Evolutionary conservation across 2,113 vertebrate species (phyloP), one percentile per base, ranked within the genome.

Genomic region (Ovis aries): DNA sequence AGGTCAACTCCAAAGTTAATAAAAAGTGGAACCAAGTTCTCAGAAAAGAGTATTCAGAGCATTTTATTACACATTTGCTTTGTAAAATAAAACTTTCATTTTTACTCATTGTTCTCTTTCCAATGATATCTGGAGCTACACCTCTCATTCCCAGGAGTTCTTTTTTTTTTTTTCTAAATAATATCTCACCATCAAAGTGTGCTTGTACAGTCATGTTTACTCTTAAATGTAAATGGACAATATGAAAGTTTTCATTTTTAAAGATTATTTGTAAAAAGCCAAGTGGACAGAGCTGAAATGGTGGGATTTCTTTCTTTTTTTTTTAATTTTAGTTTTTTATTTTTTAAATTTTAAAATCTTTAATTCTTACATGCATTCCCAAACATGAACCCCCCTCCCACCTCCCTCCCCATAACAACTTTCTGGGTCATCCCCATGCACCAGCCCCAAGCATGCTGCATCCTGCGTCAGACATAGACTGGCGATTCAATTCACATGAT

Each of bases 61-160:
- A 29, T 67, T 85, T 59, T 81, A 31, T 55, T 91, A 74, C 12
- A 83, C 2, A 62, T 83, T 91, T 59, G 48, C 48, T 96, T 94
- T 77, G 64, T 92, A 94, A 95, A 94, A 29, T 96, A 17, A 43
- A 78, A 90, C 33, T 88, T 97, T 74, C 19, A 55, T 25, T 85
- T 95, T 64, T 48, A 29, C 14, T 33, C 17, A 89, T 29, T 62
- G 27, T 53, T 82, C 80, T 82, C 50, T n/a, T 96, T 74, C 7
- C 2, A 43, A 0, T 80, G 55, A 7, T 64, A 3, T 71, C 62
- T 80, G 48, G 45, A 59, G 31, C 43, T 95, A 45, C 25, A 45
- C 4, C 3, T 93, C 52, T 78, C 7, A 21, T 60, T 15, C 23
- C 31, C 55, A 88, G 55, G 48, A 53, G 29, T 67, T n/a, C n/a